phyloP scores from a whole-genome alignment of 2,113 vertebrate species.

The Todiramphus chloris region DNA sequence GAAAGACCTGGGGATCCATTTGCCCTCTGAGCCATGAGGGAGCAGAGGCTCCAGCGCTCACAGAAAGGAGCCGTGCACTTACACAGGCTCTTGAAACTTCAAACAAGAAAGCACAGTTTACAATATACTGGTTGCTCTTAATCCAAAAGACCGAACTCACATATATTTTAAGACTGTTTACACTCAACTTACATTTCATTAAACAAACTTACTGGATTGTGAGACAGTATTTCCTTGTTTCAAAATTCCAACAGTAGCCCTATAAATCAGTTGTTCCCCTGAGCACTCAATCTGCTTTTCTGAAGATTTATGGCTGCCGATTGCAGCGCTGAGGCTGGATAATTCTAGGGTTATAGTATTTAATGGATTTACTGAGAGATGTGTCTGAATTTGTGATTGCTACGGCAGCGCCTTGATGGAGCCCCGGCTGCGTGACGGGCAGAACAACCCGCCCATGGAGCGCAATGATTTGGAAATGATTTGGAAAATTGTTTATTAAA shows the following conservation, averaged over 20 bases:
- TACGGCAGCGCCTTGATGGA: neutral
- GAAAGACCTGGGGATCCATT: neutral
- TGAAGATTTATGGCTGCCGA: neutral
- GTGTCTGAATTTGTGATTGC: neutral
- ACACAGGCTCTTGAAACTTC: neutral
- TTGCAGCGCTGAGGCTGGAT: neutral
- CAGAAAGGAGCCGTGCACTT: neutral
- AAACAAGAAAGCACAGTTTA: neutral
- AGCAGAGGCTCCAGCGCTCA: neutral
- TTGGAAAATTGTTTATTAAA: slow-evolving; percentile 11
- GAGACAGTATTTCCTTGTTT: neutral
- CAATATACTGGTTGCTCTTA: neutral
- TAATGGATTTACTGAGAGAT: neutral
- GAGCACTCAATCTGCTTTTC: neutral
- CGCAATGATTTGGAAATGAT: neutral
- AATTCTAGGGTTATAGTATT: neutral
- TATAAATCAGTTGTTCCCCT: neutral
- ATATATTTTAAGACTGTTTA: slow-evolving; percentile 3
- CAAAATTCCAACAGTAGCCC: slow-evolving; percentile 34
- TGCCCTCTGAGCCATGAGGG: rapidly evolving
- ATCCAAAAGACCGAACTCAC: neutral
- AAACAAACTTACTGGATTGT: slow-evolving; percentile 40
- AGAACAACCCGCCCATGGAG: neutral
- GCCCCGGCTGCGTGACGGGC: neutral
- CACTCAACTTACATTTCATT: slow-evolving; percentile 21